phyloP scores from a whole-genome alignment of 1,140 invertebrate genomes.

The Drosophila ambigua region DNA sequence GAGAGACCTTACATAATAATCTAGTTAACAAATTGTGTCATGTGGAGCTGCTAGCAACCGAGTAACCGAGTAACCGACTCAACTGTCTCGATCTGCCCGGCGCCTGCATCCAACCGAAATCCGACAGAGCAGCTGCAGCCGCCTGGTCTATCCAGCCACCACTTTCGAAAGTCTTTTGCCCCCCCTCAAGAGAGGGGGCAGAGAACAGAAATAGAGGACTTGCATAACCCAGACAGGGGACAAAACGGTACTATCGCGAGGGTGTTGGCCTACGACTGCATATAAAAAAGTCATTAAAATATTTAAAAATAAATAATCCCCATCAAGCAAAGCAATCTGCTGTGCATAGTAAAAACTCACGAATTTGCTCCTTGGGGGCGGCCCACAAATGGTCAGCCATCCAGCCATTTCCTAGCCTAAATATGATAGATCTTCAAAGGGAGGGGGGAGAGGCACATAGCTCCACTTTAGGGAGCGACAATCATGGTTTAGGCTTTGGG shows the following conservation, averaged over 20 bases:
- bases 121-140: conserved; percentile 34
- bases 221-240: conserved; percentile 46
- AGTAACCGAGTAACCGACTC: conserved; percentile 45
- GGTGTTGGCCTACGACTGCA: conserved; percentile 61
- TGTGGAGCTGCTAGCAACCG: conserved; percentile 46
- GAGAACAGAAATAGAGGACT: conserved; percentile 65
- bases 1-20: conserved; percentile 72
- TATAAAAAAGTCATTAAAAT: conserved; percentile 75
- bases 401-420: conserved; percentile 14
- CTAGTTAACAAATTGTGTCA: conserved; percentile 81
- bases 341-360: conserved; percentile 48
- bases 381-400: conserved; percentile 12
- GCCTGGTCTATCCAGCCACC: conserved; percentile 28
- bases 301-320: conserved; percentile 75
- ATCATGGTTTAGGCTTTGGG: conserved; percentile 35
- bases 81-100: conserved; percentile 28
- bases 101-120: conserved; percentile 23
- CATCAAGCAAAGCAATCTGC: conserved; percentile 43
- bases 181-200: not conserved
- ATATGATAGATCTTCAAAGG: conserved; percentile 57
- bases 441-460: conserved; percentile 9
- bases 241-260: conserved; percentile 42
- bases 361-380: conserved; percentile 51
- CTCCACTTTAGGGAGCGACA: conserved; percentile 35
- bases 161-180: conserved; percentile 71